These are phyloP conservation scores for Spodoptera littoralis DNA, from an alignment of 2,888 invertebrate species.

Conservation along the genomic window DNA sequence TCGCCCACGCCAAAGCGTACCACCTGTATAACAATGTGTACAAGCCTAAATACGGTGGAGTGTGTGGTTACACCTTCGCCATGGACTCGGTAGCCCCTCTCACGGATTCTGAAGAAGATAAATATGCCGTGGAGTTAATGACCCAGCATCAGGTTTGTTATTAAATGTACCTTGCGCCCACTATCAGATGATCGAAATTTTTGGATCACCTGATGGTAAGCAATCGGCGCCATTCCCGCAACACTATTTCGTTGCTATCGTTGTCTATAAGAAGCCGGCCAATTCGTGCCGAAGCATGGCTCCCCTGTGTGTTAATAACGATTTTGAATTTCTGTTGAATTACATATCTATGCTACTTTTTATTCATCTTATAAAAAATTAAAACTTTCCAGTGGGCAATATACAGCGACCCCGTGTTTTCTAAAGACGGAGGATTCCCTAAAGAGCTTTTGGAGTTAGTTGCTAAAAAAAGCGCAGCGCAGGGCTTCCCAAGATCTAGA, in stretches of 20 bases:
- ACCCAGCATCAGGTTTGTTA: slow-evolving; percentile 56
- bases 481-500: slow-evolving; percentile 78
- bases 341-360: too few relatives aligned
- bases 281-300: too few relatives aligned
- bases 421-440: slow-evolving; percentile 84
- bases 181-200: too few relatives aligned
- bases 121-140: slow-evolving; percentile 63
- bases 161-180: too few relatives aligned
- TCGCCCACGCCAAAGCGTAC: slow-evolving; percentile 87
- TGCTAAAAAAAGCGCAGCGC: slow-evolving; percentile 75
- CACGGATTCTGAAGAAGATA: slow-evolving; percentile 66
- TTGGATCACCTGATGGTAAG: too few relatives aligned
- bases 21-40: slow-evolving; percentile 74
- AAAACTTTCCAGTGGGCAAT: slow-evolving; percentile 70
- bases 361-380: too few relatives aligned
- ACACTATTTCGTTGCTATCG: too few relatives aligned
- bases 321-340: too few relatives aligned
- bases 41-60: slow-evolving; percentile 61
- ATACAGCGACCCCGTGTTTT: slow-evolving; percentile 83
- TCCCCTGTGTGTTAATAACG: too few relatives aligned
- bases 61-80: slow-evolving; percentile 50
- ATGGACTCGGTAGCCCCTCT: slow-evolving; percentile 58
- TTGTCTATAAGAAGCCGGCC: too few relatives aligned
- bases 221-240: too few relatives aligned
- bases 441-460: slow-evolving; percentile 77